phyloP scores from a whole-genome alignment of 2,888 invertebrate species.

The Pristionchus japonicus region DNA sequence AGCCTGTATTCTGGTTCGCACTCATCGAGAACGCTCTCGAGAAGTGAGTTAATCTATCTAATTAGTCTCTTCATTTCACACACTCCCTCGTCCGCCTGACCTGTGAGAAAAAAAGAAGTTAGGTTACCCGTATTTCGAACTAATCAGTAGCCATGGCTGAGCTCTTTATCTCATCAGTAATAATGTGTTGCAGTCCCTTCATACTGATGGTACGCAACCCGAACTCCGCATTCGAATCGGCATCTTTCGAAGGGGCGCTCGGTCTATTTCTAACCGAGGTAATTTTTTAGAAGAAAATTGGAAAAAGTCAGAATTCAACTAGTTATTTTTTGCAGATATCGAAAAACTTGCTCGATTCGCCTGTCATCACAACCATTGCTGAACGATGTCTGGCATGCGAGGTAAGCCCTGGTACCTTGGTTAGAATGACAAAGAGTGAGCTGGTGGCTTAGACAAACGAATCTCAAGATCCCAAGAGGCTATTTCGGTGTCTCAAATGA shows the following conservation, averaged over 20 bases:
- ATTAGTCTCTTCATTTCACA: too few species aligned
- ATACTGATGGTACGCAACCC: constrained; percentile 40
- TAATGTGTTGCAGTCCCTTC: neutral
- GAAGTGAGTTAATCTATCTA: constrained; percentile 37
- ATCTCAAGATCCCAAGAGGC: too few species aligned
- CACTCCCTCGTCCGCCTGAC: too few species aligned
- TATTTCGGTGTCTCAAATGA: neutral
- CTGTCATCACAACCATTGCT: neutral
- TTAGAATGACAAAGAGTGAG: too few species aligned
- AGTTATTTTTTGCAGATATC: neutral
- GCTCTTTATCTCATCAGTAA: neutral
- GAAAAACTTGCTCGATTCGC: neutral
- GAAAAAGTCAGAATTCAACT: neutral
- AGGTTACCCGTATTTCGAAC: too few species aligned
- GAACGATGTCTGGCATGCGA: constrained; percentile 31
- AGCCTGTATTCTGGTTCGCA: constrained; percentile 45
- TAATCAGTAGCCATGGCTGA: neutral
- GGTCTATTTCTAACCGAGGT: neutral
- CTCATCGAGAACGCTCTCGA: constrained; percentile 36
- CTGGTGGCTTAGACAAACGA: too few species aligned
- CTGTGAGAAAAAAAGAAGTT: too few species aligned
- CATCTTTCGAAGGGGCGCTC: constrained; percentile 2
- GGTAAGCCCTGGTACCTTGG: neutral
- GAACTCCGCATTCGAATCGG: neutral
- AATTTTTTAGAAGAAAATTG: neutral